Percentiles rank a stretch among this genome's conserved stretches.
phyloP scores from a whole-genome alignment of 2,797 vertebrate species.

The Argya squamiceps region DNA sequence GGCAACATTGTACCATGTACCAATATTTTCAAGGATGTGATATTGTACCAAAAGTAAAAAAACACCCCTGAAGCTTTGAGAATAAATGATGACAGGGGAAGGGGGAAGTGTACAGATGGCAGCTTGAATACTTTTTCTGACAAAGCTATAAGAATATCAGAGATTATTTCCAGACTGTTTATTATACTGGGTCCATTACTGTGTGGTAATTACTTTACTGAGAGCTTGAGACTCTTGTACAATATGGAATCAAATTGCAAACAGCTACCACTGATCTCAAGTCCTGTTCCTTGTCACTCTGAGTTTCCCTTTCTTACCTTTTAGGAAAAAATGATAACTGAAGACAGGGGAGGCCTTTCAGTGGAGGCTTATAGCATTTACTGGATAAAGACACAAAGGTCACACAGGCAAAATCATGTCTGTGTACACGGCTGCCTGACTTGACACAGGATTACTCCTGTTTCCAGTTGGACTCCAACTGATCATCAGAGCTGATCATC shows the following conservation, averaged over 20 bases:
- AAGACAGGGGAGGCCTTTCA: neutral
- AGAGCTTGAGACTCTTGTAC: neutral
- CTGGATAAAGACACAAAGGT: neutral
- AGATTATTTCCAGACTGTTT: neutral
- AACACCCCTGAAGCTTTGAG: neutral
- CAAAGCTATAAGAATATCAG: neutral
- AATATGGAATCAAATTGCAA: neutral
- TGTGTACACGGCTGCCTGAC: neutral
- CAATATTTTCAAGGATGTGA: neutral
- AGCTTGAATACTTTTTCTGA: neutral
- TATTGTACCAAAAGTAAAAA: neutral
- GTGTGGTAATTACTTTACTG: neutral
- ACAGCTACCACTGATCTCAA: neutral
- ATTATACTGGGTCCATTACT: neutral
- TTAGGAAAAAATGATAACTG: neutral
- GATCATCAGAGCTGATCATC: neutral
- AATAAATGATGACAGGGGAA: neutral
- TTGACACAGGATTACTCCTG: neutral
- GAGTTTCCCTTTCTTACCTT: neutral
- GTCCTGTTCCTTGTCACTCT: neutral
- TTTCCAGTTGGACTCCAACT: fast-evolving
- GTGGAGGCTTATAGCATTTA: neutral
- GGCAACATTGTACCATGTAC: neutral
- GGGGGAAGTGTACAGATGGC: neutral
- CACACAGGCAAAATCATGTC: neutral